Evolutionary conservation across 2,888 invertebrate species (phyloP).

Genomic region (Ypsolopha sequella): DNA sequence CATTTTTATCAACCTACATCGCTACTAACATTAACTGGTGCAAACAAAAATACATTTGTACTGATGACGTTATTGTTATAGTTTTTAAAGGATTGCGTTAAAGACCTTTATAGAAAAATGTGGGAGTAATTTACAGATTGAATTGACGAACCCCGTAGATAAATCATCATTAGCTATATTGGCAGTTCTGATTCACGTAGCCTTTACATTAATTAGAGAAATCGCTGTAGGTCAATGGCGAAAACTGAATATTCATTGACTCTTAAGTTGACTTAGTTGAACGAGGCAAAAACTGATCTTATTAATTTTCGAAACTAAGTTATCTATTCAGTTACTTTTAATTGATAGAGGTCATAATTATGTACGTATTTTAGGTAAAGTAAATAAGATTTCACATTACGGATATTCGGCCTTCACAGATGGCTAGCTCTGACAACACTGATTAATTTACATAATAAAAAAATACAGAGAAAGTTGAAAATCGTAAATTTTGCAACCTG

Average conservation of each 20-base stretch:
- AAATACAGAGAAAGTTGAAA: too few relatives aligned
- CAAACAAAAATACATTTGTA: background rate
- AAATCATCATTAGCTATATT: background rate
- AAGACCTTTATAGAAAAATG: constrained; percentile 14
- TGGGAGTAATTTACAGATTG: constrained; percentile 2
- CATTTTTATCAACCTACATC: constrained; percentile 2
- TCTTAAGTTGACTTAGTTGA: constrained; percentile 28
- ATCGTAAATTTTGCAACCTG: too few relatives aligned
- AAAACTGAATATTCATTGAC: constrained; percentile 21
- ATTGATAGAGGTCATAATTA: background rate
- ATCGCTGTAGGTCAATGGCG: constrained; percentile 49
- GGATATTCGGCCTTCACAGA: too few relatives aligned
- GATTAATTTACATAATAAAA: too few relatives aligned
- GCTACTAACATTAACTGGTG: background rate
- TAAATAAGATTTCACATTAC: background rate
- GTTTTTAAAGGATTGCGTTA: constrained; percentile 4
- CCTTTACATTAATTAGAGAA: constrained; percentile 47
- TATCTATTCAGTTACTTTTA: background rate
- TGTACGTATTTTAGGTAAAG: background rate
- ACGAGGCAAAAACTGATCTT: constrained; percentile 29
- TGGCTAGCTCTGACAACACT: too few relatives aligned
- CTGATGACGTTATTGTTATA: constrained; percentile 4
- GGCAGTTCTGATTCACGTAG: constrained; percentile 19
- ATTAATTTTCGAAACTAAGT: constrained; percentile 20
- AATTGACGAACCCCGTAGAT: background rate